phyloP scores from a whole-genome alignment of 1,140 invertebrate species.

The Monochamus saltuarius region DNA sequence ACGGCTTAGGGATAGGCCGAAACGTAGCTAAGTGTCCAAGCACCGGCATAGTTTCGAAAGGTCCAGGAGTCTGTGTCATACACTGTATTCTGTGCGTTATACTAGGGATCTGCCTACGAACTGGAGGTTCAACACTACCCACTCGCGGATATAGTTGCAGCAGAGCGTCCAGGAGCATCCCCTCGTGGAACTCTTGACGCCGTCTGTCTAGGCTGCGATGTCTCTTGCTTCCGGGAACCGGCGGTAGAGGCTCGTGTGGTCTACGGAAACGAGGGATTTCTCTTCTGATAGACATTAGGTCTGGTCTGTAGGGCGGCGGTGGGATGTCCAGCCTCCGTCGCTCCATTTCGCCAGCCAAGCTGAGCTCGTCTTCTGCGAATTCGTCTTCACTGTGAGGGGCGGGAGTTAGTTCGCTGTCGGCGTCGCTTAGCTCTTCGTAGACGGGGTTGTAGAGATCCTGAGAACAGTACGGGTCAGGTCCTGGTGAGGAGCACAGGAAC shows the following conservation, averaged over 20 bases:
- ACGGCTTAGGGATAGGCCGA: slow-evolving; percentile 49
- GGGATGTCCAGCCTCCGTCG: slow-evolving; percentile 52
- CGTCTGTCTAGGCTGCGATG: slow-evolving; percentile 61
- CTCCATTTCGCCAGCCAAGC: slow-evolving; percentile 56
- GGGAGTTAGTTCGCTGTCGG: slow-evolving; percentile 59
- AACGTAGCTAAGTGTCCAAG: slow-evolving; percentile 54
- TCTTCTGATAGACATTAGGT: slow-evolving; percentile 39
- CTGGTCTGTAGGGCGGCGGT: slow-evolving; percentile 50
- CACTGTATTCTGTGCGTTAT: slow-evolving; percentile 57
- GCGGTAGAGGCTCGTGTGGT: slow-evolving; percentile 48
- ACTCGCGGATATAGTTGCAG: slow-evolving; percentile 63
- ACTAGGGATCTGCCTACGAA: slow-evolving; percentile 45
- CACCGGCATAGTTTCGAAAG: slow-evolving; percentile 61
- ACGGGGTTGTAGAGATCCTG: slow-evolving; percentile 70
- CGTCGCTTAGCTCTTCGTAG: slow-evolving; percentile 69
- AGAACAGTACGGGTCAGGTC: slow-evolving; percentile 66
- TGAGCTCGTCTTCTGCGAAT: slow-evolving; percentile 69
- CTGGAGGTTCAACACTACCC: slow-evolving; percentile 50
- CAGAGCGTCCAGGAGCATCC: slow-evolving; percentile 65
- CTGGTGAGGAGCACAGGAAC: slow-evolving; percentile 70
- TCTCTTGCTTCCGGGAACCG: slow-evolving; percentile 51
- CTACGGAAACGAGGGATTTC: slow-evolving; percentile 44
- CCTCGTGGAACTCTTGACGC: slow-evolving; percentile 64
- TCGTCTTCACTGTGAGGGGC: slow-evolving; percentile 66
- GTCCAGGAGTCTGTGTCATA: slow-evolving; percentile 54